Evolutionary conservation across 2,113 vertebrate genomes (phyloP).

Genomic region (Marmota flaviventris): DNA sequence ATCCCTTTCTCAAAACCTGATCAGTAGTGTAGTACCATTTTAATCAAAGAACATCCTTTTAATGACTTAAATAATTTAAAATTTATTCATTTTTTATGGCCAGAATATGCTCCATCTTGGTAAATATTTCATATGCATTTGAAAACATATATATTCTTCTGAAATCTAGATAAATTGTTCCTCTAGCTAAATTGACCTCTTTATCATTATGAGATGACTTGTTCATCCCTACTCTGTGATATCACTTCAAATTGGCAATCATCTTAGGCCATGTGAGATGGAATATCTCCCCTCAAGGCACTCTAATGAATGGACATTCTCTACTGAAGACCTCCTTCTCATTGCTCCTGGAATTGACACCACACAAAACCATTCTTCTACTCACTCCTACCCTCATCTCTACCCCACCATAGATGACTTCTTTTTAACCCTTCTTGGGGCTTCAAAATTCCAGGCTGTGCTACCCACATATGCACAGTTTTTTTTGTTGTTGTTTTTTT

Average conservation of each 20-base stretch:
- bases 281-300: not conserved
- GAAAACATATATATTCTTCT: not conserved
- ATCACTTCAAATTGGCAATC: not conserved
- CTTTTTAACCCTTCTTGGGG: not conserved
- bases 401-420: not conserved
- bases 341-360: not conserved
- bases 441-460: not conserved
- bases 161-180: not conserved
- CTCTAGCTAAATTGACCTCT: not conserved
- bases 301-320: not conserved
- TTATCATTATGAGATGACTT: not conserved
- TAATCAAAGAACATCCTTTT: not conserved
- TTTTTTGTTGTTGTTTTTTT: not conserved
- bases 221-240: rapidly evolving
- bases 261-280: not conserved
- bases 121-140: not conserved
- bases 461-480: too few species aligned
- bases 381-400: not conserved
- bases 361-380: not conserved
- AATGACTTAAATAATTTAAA: not conserved
- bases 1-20: not conserved
- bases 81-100: not conserved
- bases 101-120: not conserved
- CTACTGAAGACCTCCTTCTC: not conserved
- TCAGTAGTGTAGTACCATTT: not conserved